Conservation (phyloP, 1,140 invertebrate species). For the Cataglyphis hispanica region DNA sequence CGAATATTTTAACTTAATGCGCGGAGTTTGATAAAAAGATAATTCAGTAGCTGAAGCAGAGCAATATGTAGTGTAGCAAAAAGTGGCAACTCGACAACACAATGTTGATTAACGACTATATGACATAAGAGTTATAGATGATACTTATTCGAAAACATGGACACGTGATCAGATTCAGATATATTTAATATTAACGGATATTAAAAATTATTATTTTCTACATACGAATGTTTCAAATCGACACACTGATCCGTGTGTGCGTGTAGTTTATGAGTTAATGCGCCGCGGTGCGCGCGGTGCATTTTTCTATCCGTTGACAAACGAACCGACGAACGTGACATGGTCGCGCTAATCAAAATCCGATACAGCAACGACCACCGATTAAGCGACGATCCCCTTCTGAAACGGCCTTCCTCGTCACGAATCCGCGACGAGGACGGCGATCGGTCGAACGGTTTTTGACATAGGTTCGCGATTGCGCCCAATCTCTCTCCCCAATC, state of each 20-base stretch:
- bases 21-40: background rate
- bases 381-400: constrained; percentile 63
- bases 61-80: background rate
- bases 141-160: background rate
- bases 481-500: background rate
- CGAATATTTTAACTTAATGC: constrained; percentile 18
- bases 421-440: constrained; percentile 48
- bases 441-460: constrained; percentile 12
- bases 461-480: constrained; percentile 27
- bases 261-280: constrained; percentile 45
- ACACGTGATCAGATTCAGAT: background rate
- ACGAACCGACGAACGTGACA: constrained; percentile 72
- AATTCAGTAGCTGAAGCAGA: background rate
- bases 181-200: constrained; percentile 31
- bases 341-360: constrained; percentile 73
- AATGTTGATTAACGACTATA: background rate
- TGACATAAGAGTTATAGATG: background rate
- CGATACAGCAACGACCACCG: constrained; percentile 69
- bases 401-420: constrained; percentile 28
- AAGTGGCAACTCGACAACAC: constrained; percentile 9
- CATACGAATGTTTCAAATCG: background rate
- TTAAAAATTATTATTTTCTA: constrained; percentile 43
- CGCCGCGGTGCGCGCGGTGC: constrained; percentile 39
- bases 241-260: background rate
- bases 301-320: constrained; percentile 70